Conservation (phyloP, 2,888 invertebrate genomes). For the Drosophila parthenogenetica region DNA sequence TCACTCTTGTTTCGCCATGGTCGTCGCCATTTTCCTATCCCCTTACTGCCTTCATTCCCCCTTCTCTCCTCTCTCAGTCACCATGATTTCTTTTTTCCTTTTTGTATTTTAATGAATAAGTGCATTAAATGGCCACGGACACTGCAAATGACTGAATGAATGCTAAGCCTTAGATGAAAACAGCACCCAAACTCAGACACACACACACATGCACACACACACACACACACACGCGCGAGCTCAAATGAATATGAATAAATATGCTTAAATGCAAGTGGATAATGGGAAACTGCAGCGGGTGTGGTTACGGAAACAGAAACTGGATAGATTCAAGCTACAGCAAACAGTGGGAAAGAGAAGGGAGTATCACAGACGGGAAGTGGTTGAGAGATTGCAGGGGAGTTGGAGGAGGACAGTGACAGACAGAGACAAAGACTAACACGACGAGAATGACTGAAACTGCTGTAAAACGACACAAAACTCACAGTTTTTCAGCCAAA, state of each 20-base stretch:
- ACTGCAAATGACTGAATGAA: conserved; percentile 75
- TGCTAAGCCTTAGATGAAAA: conserved; percentile 61
- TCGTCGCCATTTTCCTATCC: conserved; percentile 20
- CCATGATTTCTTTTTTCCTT: conserved; percentile 24
- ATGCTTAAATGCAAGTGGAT: conserved; percentile 34
- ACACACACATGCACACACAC: background rate
- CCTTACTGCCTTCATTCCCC: background rate
- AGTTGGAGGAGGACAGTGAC: too few species aligned
- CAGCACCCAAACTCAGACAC: conserved; percentile 12
- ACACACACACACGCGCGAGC: background rate
- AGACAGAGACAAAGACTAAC: background rate
- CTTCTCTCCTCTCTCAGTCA: background rate
- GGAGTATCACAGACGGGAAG: background rate
- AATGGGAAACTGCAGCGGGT: conserved; percentile 9
- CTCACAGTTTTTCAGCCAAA: background rate
- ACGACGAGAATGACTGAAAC: background rate
- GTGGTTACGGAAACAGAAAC: conserved; percentile 2
- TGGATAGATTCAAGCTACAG: background rate
- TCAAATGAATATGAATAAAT: conserved; percentile 52
- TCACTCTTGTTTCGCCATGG: conserved; percentile 70
- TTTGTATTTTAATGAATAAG: conserved; percentile 77
- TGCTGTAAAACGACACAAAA: background rate
- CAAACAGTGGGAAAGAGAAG: background rate
- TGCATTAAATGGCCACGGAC: conserved; percentile 77
- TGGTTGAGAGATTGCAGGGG: background rate